These are phyloP conservation scores for Mus pahari DNA, from an alignment of 2,113 vertebrate species.

Conservation along the genomic window DNA sequence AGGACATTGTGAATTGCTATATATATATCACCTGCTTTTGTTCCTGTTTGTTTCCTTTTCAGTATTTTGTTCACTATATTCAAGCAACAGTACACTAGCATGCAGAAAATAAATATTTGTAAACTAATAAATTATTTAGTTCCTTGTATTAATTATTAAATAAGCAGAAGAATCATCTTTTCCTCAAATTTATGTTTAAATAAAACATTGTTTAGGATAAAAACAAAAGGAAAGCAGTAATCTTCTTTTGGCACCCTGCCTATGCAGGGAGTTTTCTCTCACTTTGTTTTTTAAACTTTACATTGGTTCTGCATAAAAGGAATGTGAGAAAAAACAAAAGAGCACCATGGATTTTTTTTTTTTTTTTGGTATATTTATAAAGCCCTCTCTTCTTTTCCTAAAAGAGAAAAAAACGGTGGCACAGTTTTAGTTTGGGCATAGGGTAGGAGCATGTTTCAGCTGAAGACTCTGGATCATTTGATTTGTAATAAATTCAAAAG, in stretches of 20 bases:
- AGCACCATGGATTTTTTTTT: neutral
- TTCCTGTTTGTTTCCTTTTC: neutral
- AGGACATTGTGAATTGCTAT: neutral
- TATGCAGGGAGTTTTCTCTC: neutral
- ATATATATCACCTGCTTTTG: neutral
- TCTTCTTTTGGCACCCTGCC: neutral
- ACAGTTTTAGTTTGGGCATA: neutral
- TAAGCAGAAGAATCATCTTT: neutral
- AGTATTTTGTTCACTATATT: neutral
- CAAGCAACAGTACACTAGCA: neutral
- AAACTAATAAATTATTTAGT: slow-evolving; percentile 9
- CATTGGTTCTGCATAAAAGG: neutral
- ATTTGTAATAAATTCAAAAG: neutral
- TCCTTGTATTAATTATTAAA: neutral
- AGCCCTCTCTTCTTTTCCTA: neutral
- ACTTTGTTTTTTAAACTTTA: neutral
- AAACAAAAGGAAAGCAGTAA: neutral
- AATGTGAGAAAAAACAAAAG: neutral
- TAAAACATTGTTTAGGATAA: neutral
- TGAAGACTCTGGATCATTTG: neutral
- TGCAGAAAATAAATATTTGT: neutral
- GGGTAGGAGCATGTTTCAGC: neutral
- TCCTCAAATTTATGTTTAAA: neutral
- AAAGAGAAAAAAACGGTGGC: neutral
- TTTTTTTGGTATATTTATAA: neutral